Conservation (phyloP, 1,140 invertebrate species). For the Trichonephila clavata region DNA sequence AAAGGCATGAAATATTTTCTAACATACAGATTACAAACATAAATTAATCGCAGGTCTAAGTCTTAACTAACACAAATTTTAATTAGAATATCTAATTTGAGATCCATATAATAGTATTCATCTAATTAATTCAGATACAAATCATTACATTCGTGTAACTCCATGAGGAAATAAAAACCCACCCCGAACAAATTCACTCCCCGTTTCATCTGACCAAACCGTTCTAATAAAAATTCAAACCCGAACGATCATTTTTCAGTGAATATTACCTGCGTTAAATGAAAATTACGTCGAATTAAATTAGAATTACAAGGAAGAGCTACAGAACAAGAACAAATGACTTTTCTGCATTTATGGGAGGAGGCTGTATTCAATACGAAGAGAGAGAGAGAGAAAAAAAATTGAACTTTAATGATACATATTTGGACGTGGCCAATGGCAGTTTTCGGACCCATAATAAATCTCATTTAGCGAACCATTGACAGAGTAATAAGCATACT, state of each 20-base stretch:
- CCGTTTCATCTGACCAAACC: neutral
- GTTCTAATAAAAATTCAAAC: neutral
- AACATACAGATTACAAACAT: too few relatives aligned
- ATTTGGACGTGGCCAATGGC: neutral
- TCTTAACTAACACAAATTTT: too few relatives aligned
- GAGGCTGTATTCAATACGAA: neutral
- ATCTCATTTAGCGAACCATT: neutral
- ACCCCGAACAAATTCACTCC: neutral
- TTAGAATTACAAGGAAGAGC: slow-evolving; percentile 1
- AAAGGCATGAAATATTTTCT: too few relatives aligned
- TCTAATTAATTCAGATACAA: neutral
- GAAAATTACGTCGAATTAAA: slow-evolving; percentile 17
- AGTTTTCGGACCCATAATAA: slow-evolving; percentile 3
- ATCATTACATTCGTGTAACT: neutral
- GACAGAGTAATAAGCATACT: neutral
- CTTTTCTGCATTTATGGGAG: neutral
- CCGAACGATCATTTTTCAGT: neutral
- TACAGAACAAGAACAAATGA: neutral
- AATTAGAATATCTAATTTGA: neutral
- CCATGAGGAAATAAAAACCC: neutral
- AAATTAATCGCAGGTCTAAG: too few relatives aligned
- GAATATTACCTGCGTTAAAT: neutral
- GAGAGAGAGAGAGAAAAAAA: neutral
- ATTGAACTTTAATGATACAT: slow-evolving; percentile 7
- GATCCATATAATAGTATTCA: neutral